These are phyloP conservation scores for Babyrousa celebensis DNA, from an alignment of 2,797 vertebrate species.

Conservation along the genomic window DNA sequence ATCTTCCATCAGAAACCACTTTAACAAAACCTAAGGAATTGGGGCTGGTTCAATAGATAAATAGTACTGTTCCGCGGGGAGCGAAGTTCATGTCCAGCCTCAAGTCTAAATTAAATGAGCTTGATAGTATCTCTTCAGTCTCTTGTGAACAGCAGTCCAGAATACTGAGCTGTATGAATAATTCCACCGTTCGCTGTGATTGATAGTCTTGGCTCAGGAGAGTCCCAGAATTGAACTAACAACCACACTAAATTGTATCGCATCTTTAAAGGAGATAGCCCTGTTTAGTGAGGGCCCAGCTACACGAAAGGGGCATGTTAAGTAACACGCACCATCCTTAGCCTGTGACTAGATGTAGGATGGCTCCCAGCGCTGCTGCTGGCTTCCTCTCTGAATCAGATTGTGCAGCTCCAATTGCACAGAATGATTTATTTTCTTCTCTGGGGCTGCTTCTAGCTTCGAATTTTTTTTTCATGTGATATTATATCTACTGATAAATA, in stretches of 20 bases:
- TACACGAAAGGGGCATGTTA: conserved; percentile 72
- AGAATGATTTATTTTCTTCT: conserved; percentile 57
- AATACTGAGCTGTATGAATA: conserved; percentile 84
- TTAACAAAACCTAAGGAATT: conserved; percentile 68
- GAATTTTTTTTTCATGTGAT: background rate
- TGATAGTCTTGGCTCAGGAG: conserved; percentile 87
- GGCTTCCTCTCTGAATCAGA: background rate
- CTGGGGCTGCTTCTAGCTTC: background rate
- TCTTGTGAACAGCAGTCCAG: conserved; percentile 78
- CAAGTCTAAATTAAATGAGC: conserved; percentile 85
- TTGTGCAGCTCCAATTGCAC: background rate
- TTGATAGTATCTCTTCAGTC: conserved; percentile 85
- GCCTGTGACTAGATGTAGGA: background rate
- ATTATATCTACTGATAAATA: conserved; percentile 71
- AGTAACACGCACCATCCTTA: background rate
- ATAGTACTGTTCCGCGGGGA: conserved; percentile 72
- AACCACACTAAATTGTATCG: conserved; percentile 84
- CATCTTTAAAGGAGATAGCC: conserved; percentile 86
- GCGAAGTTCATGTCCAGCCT: conserved; percentile 76
- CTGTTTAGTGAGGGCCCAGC: conserved; percentile 80
- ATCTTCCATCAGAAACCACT: conserved; percentile 66
- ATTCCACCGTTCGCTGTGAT: conserved; percentile 84
- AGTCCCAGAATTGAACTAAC: conserved; percentile 87
- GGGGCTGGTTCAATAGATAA: conserved; percentile 82
- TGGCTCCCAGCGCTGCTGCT: background rate